Evolutionary conservation across 53 echinoderm and acorn worm species (phyloP), one percentile per base, ranked within the genome.

Genomic region (Hippasteria phrygiana): DNA sequence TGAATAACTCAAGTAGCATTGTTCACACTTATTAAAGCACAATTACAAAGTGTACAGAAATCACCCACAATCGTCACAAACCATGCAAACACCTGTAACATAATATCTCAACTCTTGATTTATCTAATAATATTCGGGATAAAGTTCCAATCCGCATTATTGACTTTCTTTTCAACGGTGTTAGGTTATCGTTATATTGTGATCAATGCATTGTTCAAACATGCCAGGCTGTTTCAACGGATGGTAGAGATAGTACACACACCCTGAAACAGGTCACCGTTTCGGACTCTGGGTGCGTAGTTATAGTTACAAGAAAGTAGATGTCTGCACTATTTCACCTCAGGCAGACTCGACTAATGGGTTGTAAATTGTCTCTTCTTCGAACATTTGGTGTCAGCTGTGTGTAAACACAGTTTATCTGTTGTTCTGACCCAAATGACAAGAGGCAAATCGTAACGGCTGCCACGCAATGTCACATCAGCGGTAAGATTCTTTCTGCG

Each of bases 141-240:
- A 59, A 59, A 59, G 45, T 47, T 50, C 28, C 18, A 47, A 53
- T n/a, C 11, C 41, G 26, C 45, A 46, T 75, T 69, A 47, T 75
- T 39, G 17, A 50, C 33, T 50, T 26, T 76, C 76, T 45, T 14
- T 76, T 76, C 29, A 76, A 53, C 34, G 53, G 50, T 53, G 50
- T 53, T 50, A 16, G 53, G 51, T 76, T 76, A 76, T 76, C 76
- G 29, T 32, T 76, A 32, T 34, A 76, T 43, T 8, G 26, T 31
- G 2, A 29, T 17, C 29, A 3, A 6, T 50, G 34, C 34, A 53
- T 50, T 46, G 8, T 59, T 4, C 59, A 59, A 59, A 59, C 59
- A 16, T 54, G 14, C 18, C 54, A 59, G 26, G 26, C 59, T 59
- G 59, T 59, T 59, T 59, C 59, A 8, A 59, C 26, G 59, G 59